These are phyloP conservation scores for Tretioscincus oriximinensis DNA, from an alignment of 2,113 vertebrate species.

Conservation along the genomic window DNA sequence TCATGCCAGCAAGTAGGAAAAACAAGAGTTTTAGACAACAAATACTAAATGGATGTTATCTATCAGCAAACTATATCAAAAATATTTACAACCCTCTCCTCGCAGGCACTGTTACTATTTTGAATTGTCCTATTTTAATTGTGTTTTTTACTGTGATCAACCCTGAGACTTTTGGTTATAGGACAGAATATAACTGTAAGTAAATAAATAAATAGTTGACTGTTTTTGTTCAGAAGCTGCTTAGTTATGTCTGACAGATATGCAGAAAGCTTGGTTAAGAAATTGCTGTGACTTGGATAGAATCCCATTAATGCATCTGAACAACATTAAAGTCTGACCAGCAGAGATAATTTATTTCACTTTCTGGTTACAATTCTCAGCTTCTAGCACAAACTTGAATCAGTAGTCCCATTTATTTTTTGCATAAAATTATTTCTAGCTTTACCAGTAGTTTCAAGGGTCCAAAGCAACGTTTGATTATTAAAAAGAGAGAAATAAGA, in stretches of 20 bases:
- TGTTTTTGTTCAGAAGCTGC: background rate
- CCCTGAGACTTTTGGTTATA: no score
- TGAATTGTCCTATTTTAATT: no score
- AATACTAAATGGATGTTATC: slow-evolving; percentile 54
- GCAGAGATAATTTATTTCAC: slow-evolving; percentile 22
- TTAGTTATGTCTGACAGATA: slow-evolving; percentile 51
- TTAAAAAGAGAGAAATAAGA: no score
- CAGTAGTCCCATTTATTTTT: background rate
- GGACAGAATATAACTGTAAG: no score
- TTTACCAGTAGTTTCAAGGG: no score
- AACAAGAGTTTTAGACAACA: slow-evolving; percentile 64
- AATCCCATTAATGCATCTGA: slow-evolving; percentile 55
- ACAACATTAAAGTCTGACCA: slow-evolving; percentile 38
- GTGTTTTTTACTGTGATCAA: no score
- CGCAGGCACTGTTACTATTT: no score
- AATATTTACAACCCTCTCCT: slow-evolving; percentile 18
- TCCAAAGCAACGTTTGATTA: no score
- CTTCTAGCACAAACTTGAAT: background rate
- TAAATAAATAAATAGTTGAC: no score
- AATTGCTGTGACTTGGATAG: slow-evolving; percentile 62
- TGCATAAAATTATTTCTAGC: no score
- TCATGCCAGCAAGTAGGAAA: slow-evolving; percentile 52
- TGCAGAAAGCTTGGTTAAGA: slow-evolving; percentile 19
- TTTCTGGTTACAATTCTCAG: slow-evolving; percentile 38
- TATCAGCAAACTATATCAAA: slow-evolving; percentile 39